Evolutionary conservation across 53 echinoderm and acorn worm genomes (phyloP), one percentile per base, ranked within the genome.

Genomic region (Holothuria leucospilota): DNA sequence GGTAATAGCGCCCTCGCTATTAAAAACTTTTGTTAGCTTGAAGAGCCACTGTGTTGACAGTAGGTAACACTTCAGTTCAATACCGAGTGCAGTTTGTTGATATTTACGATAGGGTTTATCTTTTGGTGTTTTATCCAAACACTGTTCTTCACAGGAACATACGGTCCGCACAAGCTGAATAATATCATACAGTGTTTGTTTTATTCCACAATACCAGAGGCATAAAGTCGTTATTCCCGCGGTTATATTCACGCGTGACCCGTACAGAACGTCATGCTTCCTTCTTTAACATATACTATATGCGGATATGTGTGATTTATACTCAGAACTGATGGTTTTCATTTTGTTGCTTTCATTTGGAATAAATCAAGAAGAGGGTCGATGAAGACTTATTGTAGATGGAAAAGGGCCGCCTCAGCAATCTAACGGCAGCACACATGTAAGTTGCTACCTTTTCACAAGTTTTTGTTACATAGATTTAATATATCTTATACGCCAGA

Each of bases 301-400:
- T 75, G 51, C 52, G 75, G 75, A 25, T 10, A 75, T 75, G 53
- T 75, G 75, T 75, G 75, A 26, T 25, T 51, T 75, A 46, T 38
- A 21, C 49, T 26, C 49, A 49, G 23, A n/a, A 52, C 25, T 26
- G 49, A 49, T 34, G 41, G 34, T 75, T 51, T 75, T 26, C 27
- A 27, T 75, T 75, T 75, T 39, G 25, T 20, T 26, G 21, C 39
- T 51, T 20, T 51, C 49, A 14, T 51, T 75, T 75, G 49, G 75
- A 75, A 20, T 51, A 51, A 28, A 75, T 75, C 75, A 75, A 75
- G 75, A 26, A 26, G 41, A 75, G 26, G 51, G 75, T 75, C 75
- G 28, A 75, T 75, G 75, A 75, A 75, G 75, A 75, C 25, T 75
- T 75, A 75, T 75, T 52, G 75, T 75, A 75, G 75, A 75, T 75